Conservation (phyloP, 2,888 invertebrate genomes). For the Euzetes globulus region DNA sequence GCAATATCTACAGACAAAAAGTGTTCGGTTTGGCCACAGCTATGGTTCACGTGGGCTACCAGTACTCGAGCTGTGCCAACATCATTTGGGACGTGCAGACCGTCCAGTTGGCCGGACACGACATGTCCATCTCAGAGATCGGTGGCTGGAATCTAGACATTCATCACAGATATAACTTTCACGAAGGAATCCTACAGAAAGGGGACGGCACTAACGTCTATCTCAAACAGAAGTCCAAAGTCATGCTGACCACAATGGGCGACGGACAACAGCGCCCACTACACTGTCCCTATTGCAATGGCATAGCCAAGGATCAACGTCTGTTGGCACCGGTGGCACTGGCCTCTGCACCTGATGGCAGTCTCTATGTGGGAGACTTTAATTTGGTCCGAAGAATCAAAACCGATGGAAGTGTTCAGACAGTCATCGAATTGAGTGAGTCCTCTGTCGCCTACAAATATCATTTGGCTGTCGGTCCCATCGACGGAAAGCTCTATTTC, state of each 20-base stretch:
- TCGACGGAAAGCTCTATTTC: constrained; percentile 89
- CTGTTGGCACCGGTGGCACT: constrained; percentile 87
- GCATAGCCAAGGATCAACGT: constrained; percentile 70
- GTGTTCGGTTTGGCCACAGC: constrained; percentile 49
- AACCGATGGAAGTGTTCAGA: constrained; percentile 79
- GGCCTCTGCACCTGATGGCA: constrained; percentile 91
- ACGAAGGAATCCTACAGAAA: constrained; percentile 94
- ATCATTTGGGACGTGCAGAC: constrained; percentile 94
- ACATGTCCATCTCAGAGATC: constrained; percentile 91
- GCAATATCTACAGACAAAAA: constrained; percentile 70
- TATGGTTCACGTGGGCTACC: constrained; percentile 68
- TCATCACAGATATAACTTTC: constrained; percentile 97
- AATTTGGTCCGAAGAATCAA: constrained; percentile 84
- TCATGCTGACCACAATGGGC: constrained; percentile 78
- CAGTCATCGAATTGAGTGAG: constrained; percentile 78
- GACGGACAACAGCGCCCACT: constrained; percentile 77
- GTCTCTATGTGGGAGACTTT: constrained; percentile 92
- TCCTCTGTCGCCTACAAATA: constrained; percentile 95
- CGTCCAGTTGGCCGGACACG: constrained; percentile 86
- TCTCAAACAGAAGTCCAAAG: constrained; percentile 62
- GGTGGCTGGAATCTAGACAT: constrained; percentile 97
- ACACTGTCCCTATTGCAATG: constrained; percentile 61
- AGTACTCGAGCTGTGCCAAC: constrained; percentile 74
- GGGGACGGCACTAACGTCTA: constrained; percentile 93
- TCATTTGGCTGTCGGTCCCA: constrained; percentile 89